Evolutionary conservation across 2,888 invertebrate species (phyloP).

Genomic region (Tigriopus californicus): DNA sequence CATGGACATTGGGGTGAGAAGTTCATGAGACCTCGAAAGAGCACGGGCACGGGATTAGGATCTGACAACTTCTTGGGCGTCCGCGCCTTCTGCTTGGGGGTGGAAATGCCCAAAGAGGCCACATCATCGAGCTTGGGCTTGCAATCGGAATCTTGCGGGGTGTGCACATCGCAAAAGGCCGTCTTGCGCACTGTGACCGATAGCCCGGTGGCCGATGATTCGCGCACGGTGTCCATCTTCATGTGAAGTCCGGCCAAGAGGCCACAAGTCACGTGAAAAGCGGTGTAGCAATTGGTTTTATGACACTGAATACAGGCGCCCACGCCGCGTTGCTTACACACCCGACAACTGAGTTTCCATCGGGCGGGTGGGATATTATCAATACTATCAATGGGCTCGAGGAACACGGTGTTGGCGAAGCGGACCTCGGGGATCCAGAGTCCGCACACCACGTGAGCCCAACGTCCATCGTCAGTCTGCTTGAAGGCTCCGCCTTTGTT

Average conservation of each 20-base stretch:
- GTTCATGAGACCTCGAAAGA: conserved; percentile 16
- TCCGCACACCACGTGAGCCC: conserved; percentile 98
- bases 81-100: neutral
- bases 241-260: conserved; percentile 85
- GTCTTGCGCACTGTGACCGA: conserved; percentile 79
- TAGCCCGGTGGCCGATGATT: conserved; percentile 37
- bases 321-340: conserved; percentile 76
- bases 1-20: conserved; percentile 15
- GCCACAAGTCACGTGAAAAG: conserved; percentile 98
- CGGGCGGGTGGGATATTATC: conserved; percentile 86
- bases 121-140: conserved; percentile 13
- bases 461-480: conserved; percentile 80
- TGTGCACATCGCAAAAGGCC: conserved; percentile 87
- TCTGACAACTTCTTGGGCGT: conserved; percentile 1
- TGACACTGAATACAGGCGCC: conserved; percentile 98
- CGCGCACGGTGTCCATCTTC: conserved; percentile 83
- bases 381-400: conserved; percentile 94
- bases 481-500: conserved; percentile 97
- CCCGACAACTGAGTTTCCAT: conserved; percentile 89
- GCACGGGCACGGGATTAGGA: conserved; percentile 5
- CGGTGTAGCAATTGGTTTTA: conserved; percentile 84
- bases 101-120: conserved; percentile 12
- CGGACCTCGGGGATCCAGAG: conserved; percentile 96
- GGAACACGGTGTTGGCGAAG: conserved; percentile 88
- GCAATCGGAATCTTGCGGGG: conserved; percentile 45